phyloP scores from a whole-genome alignment of 2,888 invertebrate genomes.

The Eupithecia centaureata region DNA sequence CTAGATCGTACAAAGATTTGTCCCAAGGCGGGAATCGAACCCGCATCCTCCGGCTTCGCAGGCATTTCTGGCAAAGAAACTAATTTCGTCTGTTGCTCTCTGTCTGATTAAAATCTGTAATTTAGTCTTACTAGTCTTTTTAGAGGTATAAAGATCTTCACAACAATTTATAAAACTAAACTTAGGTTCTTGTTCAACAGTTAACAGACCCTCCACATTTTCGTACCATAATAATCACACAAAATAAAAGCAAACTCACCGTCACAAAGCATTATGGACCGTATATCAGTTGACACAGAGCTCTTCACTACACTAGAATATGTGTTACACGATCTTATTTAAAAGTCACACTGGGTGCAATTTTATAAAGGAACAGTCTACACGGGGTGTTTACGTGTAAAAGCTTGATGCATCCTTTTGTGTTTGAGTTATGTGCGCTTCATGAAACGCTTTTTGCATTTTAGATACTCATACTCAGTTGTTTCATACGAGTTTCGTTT shows the following conservation, averaged over 20 bases:
- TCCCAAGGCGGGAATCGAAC: too few relatives aligned
- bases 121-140: not conserved
- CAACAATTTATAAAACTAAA: not conserved
- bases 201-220: not conserved
- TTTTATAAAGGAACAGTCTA: constrained; percentile 59
- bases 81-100: not conserved
- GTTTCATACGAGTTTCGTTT: constrained; percentile 16
- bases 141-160: not conserved
- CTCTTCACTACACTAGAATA: constrained; percentile 45
- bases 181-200: not conserved
- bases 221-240: not conserved
- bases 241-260: not conserved
- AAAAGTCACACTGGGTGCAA: constrained; percentile 68
- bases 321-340: constrained; percentile 69
- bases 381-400: constrained; percentile 41
- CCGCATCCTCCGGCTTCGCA: too few relatives aligned
- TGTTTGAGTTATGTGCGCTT: constrained; percentile 51
- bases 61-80: too few relatives aligned
- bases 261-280: constrained; percentile 21
- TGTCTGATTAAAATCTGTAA: not conserved
- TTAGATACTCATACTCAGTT: constrained; percentile 31
- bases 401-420: constrained; percentile 54
- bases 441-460: constrained; percentile 41
- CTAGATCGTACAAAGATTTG: too few relatives aligned
- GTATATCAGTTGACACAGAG: constrained; percentile 10